Evolutionary conservation across 2,113 vertebrate species (phyloP).

Genomic region (Lagopus muta): DNA sequence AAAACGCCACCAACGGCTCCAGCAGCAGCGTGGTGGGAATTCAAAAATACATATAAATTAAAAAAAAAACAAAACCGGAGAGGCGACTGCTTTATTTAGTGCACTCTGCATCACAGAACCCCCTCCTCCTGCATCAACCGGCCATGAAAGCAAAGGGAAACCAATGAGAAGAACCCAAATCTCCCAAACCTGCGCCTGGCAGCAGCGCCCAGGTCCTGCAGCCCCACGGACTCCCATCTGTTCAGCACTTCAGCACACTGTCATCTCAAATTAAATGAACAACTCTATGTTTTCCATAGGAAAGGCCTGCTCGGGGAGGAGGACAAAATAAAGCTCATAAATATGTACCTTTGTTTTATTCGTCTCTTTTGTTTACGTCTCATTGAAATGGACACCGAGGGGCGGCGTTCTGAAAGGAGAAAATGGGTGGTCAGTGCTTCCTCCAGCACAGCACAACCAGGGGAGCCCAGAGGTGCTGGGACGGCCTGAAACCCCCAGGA

Average conservation of each 20-base stretch:
- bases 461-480: too few species aligned
- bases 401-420: slow-evolving; percentile 58
- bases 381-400: slow-evolving; percentile 59
- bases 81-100: not conserved
- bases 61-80: not conserved
- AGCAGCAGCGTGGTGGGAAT: not conserved
- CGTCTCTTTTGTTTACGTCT: slow-evolving; percentile 62
- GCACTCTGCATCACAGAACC: slow-evolving; percentile 7
- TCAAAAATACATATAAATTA: not conserved
- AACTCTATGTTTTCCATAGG: not conserved
- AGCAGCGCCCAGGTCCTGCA: not conserved
- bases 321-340: not conserved
- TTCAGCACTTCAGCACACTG: not conserved
- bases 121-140: slow-evolving; percentile 35
- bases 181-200: not conserved
- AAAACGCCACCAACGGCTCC: slow-evolving; percentile 24
- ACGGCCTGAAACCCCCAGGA: too few species aligned
- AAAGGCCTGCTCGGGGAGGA: not conserved
- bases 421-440: slow-evolving; percentile 11
- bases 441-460: not conserved
- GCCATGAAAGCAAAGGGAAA: not conserved
- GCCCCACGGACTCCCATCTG: not conserved
- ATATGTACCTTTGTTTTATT: slow-evolving; percentile 69
- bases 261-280: not conserved
- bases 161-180: not conserved